Evolutionary conservation across 2,888 invertebrate genomes (phyloP).

Genomic region (Andrena hattorfiana): DNA sequence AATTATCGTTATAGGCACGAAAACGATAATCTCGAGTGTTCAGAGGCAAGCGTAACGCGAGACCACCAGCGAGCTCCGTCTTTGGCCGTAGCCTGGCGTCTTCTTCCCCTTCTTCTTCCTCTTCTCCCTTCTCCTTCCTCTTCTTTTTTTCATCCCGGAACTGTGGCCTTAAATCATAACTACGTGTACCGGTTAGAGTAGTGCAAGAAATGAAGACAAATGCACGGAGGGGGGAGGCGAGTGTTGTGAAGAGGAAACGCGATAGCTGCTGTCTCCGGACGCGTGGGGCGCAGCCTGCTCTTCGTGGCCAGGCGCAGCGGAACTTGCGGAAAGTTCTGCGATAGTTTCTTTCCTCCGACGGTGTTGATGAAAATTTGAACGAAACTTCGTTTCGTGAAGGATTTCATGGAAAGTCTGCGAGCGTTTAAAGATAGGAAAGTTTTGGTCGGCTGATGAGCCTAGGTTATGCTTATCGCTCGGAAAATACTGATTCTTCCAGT

Average conservation of each 20-base stretch:
- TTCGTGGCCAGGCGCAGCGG: constrained; percentile 31
- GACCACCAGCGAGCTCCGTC: constrained; percentile 9
- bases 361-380: constrained; percentile 70
- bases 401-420: constrained; percentile 43
- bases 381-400: constrained; percentile 46
- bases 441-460: constrained; percentile 12
- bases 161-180: constrained; percentile 80
- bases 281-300: constrained; percentile 52
- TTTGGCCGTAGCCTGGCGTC: constrained; percentile 8
- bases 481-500: constrained; percentile 7
- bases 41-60: constrained; percentile 25
- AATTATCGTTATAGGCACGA: constrained; percentile 58
- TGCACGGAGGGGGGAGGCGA: constrained; percentile 67
- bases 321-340: constrained; percentile 54
- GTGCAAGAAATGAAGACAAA: constrained; percentile 83
- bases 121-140: too few relatives aligned
- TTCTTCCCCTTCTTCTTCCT: constrained; percentile 34
- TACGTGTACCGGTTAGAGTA: constrained; percentile 76
- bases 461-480: constrained; percentile 4
- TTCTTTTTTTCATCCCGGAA: constrained; percentile 25
- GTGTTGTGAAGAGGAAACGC: constrained; percentile 82
- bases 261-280: constrained; percentile 75
- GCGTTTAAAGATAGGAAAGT: constrained; percentile 32
- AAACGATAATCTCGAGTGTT: constrained; percentile 41
- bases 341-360: constrained; percentile 33